Conservation (phyloP, 2,113 vertebrate species). For the Poeciliopsis retropinna region DNA sequence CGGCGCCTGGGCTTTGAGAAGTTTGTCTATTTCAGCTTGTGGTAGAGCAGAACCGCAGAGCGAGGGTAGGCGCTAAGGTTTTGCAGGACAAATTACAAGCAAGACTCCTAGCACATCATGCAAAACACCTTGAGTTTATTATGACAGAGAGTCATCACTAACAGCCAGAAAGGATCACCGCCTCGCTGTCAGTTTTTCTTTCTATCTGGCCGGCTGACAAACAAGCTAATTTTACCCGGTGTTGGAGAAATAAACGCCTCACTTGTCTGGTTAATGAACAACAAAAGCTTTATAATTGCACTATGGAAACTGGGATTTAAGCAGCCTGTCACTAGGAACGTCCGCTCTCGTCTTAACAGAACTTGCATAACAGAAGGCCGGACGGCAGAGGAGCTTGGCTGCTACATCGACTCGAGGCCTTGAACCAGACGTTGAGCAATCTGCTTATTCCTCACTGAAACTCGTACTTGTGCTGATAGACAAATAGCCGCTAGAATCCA, state of each 20-base stretch:
- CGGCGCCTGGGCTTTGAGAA: conserved; percentile 28
- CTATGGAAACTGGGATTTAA: conserved; percentile 15
- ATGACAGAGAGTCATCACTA: not conserved
- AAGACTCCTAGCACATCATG: conserved; percentile 6
- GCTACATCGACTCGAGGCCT: conserved; percentile 44
- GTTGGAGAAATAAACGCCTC: not conserved
- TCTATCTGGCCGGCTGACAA: not conserved
- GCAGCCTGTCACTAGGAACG: conserved; percentile 20
- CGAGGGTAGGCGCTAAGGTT: conserved; percentile 42
- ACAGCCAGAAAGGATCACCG: conserved; percentile 9
- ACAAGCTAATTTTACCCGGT: not conserved
- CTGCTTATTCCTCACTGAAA: conserved; percentile 61
- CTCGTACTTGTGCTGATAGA: conserved; percentile 36
- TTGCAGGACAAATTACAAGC: conserved; percentile 37
- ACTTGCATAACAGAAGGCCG: conserved; percentile 52
- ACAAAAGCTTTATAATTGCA: conserved; percentile 1
- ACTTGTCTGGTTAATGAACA: not conserved
- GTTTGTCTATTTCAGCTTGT: conserved; percentile 48
- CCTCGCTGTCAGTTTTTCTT: not conserved
- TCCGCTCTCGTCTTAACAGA: not conserved
- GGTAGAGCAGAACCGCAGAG: conserved; percentile 34
- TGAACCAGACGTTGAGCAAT: conserved; percentile 70
- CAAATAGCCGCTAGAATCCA: conserved; percentile 38
- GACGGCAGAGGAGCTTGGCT: conserved; percentile 48
- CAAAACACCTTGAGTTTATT: conserved; percentile 13